Evolutionary conservation across 2,797 vertebrate genomes (phyloP), one percentile per base, ranked within the genome.

Genomic region (Neomorphus geoffroyi): DNA sequence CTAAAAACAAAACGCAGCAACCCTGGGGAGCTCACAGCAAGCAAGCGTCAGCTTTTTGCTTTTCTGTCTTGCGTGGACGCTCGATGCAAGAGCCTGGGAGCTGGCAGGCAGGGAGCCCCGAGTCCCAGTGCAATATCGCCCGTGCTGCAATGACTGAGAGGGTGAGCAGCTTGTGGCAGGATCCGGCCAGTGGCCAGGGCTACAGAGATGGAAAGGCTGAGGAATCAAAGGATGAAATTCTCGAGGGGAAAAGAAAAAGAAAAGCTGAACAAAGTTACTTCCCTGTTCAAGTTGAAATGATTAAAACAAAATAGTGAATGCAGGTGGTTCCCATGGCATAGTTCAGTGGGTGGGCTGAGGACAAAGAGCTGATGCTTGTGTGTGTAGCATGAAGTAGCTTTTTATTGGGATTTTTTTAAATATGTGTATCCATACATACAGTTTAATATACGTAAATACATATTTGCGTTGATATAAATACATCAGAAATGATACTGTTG

Each of bases 141-240:
- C 2, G 23, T 16, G 6, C 39, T 10, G 33, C 27, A 0, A 0
- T 9, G 54, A 10, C 1, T 0, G 14, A 23, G 14, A 23, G 41
- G 27, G 57, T 0, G 1, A 60, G 58, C 56, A 45, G 43, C 45
- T 54, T 0, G 0, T 3, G 16, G 62, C 24, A 14, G 54, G 51
- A 33, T 66, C 41, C 3, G 10, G 7, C 33, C 51, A 4, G 28
- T 4, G 1, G 4, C 5, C 1, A 7, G 30, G 43, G 15, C 11
- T 46, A 4, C 13, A 2, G 37, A 56, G 39, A 11, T 33, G 1
- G 1, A 39, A 33, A 28, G 11, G 7, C 45, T 26, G 18, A 28
- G n/a, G 30, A 27, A 14, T 39, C 27, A 37, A 15, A 48, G 46
- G 33, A 37, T 6, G 28, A 24, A 54, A 50, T 24, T 54, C 13